Evolutionary conservation across 2,888 invertebrate species (phyloP).

Genomic region (Orchestes rusci): DNA sequence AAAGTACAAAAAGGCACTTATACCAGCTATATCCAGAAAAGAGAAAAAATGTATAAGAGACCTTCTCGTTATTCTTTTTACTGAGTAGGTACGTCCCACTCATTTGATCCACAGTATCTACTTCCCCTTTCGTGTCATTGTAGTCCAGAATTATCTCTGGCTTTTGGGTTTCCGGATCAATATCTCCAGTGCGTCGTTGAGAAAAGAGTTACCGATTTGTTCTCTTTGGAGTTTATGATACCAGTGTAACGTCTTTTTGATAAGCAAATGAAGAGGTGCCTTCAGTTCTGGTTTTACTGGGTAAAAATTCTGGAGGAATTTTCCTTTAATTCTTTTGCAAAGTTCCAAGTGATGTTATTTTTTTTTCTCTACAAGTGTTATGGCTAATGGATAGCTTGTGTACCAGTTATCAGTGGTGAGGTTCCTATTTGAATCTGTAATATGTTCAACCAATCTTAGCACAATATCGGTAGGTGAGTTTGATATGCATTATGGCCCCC

Average conservation of each 20-base stretch:
- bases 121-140: constrained; percentile 15
- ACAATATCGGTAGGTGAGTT: constrained; percentile 26
- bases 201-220: constrained; percentile 25
- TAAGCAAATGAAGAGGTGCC: constrained; percentile 25
- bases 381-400: constrained; percentile 22
- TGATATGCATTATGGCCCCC: constrained; percentile 23
- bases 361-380: constrained; percentile 14
- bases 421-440: constrained; percentile 27
- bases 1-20: too few relatives aligned
- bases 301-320: constrained; percentile 30
- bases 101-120: constrained; percentile 15
- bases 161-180: constrained; percentile 26
- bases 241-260: constrained; percentile 21
- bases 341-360: constrained; percentile 21
- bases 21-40: constrained; percentile 10
- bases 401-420: constrained; percentile 28
- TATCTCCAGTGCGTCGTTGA: constrained; percentile 29
- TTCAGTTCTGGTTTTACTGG: constrained; percentile 13
- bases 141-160: constrained; percentile 8
- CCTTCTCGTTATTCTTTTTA: constrained; percentile 11
- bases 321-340: constrained; percentile 21
- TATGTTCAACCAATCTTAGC: constrained; percentile 17
- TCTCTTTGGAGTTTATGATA: constrained; percentile 22
- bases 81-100: constrained; percentile 9
- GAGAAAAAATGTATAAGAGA: constrained; percentile 6